Evolutionary conservation across 1,140 invertebrate species (phyloP).

Genomic region (Grapholita molesta): DNA sequence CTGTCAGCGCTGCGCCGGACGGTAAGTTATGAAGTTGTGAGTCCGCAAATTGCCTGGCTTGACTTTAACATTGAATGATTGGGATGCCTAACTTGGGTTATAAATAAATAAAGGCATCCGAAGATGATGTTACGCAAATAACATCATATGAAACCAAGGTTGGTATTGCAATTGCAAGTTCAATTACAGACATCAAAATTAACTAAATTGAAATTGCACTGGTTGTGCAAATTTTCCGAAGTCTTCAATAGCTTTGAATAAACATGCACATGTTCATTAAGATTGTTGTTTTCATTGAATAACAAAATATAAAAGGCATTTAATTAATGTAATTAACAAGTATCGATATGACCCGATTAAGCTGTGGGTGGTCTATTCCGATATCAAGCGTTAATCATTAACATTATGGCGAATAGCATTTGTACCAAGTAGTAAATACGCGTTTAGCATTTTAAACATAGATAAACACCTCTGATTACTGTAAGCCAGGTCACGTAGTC

Average conservation of each 20-base stretch:
- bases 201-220: not conserved
- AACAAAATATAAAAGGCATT: not conserved
- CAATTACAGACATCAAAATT: not conserved
- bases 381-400: not conserved
- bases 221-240: not conserved
- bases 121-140: not conserved
- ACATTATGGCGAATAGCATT: not conserved
- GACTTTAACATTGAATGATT: conserved; percentile 3
- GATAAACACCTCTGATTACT: not conserved
- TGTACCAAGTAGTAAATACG: not conserved
- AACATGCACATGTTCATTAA: not conserved
- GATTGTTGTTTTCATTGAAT: not conserved
- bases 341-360: not conserved
- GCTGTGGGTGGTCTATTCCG: not conserved
- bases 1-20: not conserved
- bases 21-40: not conserved
- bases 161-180: not conserved
- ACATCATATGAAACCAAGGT: not conserved
- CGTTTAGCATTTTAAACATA: not conserved
- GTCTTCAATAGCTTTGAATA: not conserved
- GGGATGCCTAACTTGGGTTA: not conserved
- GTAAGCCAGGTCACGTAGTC: not conserved
- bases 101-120: not conserved
- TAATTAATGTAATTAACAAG: not conserved
- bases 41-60: not conserved